Base-by-base conservation (phyloP, 2,888 invertebrate species). In the Mesorhabditis belari region DNA sequence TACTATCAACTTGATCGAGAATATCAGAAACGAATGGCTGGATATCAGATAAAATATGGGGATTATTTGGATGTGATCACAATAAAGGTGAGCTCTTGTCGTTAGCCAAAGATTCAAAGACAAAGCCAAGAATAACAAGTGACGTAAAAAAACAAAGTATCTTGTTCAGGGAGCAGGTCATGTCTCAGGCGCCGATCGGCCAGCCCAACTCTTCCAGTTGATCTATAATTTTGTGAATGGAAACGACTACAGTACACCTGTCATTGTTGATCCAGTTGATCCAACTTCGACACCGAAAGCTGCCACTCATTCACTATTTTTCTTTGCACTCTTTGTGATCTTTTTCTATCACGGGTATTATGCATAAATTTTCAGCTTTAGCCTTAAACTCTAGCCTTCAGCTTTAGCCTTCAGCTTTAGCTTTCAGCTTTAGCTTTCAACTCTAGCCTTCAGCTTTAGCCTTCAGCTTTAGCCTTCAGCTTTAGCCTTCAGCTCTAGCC, bases 181-280 rank as follows among this genome's bases (percentile, higher is more conserved):
- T 55, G 63, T 70, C 61, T 57, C 59, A n/a, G 44, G 3, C 76
- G 67, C 63, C 51, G 73, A 75, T 55, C 59, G 77, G 24, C 74
- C 77, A n/a, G 75, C 0, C 77, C 76, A 52, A 66, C 75, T 23
- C 70, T 77, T 25, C 44, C 77, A 77, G 60, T 63, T 78, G 66
- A 65, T 77, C 62, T 55, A 63, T 63, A 78, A 77, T 66, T 77
- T 72, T 53, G 49, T 77, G 24, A 58, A 57, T 49, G 55, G 25
- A n/a, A 58, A n/a, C 12, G 44, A 35, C n/a, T 35, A 35, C 44
- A 35, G 44, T 35, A 35, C 44, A 9, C 44, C 44, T 1, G n/a
- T 35, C 2, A 49, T 57, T 21, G 66, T 69, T 5, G 44, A 28
- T 1, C n/a, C n/a, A n/a, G n/a, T n/a, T n/a, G n/a, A n/a, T n/a